These are phyloP conservation scores for Tragelaphus imberbis DNA, from an alignment of 2,113 vertebrate genomes.

Conservation along the genomic window DNA sequence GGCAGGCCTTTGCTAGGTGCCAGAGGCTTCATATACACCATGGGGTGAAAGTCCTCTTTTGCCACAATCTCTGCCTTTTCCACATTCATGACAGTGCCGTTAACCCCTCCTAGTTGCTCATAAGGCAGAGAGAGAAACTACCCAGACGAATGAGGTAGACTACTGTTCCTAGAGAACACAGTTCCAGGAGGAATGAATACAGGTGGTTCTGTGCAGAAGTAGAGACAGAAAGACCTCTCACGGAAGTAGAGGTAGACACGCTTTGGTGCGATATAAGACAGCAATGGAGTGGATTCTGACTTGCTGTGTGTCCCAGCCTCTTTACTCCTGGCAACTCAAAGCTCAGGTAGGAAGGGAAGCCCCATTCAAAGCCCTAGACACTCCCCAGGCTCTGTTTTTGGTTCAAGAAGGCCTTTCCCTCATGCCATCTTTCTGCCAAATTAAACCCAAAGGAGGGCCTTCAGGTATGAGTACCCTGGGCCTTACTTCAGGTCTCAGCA, in stretches of 20 bases:
- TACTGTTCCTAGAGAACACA: background rate
- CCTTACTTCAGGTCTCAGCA: background rate
- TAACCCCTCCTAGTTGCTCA: background rate
- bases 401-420: background rate
- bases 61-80: background rate
- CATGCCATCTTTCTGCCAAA: background rate
- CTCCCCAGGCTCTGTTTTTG: background rate
- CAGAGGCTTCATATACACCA: background rate
- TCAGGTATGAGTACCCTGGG: accelerated
- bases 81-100: accelerated
- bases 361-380: background rate
- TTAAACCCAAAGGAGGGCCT: background rate
- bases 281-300: background rate
- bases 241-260: background rate
- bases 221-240: background rate
- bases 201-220: background rate
- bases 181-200: background rate
- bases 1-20: background rate
- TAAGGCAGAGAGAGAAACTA: background rate
- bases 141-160: background rate
- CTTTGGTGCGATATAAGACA: background rate
- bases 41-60: background rate
- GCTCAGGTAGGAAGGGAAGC: background rate
- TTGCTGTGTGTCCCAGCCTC: background rate
- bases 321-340: background rate